A percentile compares a stretch with the other conserved stretches of the same genome.
These are phyloP conservation scores for Neostethus bicornis DNA, from an alignment of 2,797 vertebrate genomes.

Conservation along the genomic window DNA sequence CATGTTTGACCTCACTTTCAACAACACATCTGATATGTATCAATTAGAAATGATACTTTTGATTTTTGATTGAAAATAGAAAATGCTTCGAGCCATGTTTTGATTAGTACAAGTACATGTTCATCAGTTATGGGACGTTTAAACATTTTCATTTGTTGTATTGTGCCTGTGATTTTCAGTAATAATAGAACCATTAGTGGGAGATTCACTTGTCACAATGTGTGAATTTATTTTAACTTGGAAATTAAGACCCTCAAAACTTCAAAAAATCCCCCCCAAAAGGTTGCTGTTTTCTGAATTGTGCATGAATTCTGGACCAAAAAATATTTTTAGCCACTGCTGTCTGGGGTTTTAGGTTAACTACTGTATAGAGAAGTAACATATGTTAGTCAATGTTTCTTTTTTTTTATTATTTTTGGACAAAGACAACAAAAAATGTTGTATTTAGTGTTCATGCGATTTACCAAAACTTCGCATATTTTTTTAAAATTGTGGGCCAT, in stretches of 20 bases:
- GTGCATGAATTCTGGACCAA: too few species aligned
- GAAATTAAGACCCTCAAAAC: neutral
- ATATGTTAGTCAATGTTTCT: too few species aligned
- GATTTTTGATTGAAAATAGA: slow-evolving; percentile 35
- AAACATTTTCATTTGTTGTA: neutral
- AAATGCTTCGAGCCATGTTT: slow-evolving; percentile 16
- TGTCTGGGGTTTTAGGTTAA: too few species aligned
- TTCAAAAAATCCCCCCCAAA: neutral
- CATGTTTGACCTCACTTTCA: slow-evolving; percentile 60
- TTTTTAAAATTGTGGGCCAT: too few species aligned
- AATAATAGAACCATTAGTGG: neutral
- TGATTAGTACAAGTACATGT: slow-evolving; percentile 15
- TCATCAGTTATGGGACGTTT: slow-evolving; percentile 17
- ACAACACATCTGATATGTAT: slow-evolving; percentile 31
- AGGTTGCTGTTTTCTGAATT: neutral
- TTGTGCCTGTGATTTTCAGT: slow-evolving; percentile 4
- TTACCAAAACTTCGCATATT: too few species aligned
- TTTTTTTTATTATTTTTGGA: too few species aligned
- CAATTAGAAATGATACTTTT: slow-evolving; percentile 43
- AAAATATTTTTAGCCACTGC: too few species aligned
- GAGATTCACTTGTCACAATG: neutral
- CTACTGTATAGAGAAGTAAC: too few species aligned
- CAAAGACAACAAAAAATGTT: too few species aligned
- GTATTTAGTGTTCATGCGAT: too few species aligned
- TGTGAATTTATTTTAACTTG: neutral